A percentile compares a stretch with the other conserved stretches of the same genome.
Evolutionary conservation across 2,113 vertebrate species (phyloP).

Genomic region (Potamarius usumacintae): DNA sequence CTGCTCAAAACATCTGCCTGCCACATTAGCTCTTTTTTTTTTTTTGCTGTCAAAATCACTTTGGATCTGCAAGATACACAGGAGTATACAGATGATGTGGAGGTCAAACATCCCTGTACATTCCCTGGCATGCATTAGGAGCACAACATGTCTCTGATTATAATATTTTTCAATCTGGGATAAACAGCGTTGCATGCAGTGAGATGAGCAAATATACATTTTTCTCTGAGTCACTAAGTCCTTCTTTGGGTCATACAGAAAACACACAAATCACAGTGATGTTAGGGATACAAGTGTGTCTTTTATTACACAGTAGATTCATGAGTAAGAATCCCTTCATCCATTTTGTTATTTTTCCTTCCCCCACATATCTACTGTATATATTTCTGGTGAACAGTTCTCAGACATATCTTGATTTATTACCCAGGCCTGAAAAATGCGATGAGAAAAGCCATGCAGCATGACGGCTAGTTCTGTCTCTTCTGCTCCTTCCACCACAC

Average conservation of each 20-base stretch:
- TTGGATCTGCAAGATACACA: slow-evolving; percentile 1
- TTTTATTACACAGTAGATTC: slow-evolving; percentile 10
- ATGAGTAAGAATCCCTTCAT: background rate
- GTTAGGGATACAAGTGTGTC: background rate
- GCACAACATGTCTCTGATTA: background rate
- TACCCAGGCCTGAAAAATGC: slow-evolving; percentile 3
- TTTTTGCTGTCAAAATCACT: slow-evolving; percentile 20
- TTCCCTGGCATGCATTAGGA: slow-evolving; percentile 7
- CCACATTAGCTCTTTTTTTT: background rate
- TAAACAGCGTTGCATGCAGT: background rate
- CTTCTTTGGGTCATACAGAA: background rate
- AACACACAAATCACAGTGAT: background rate
- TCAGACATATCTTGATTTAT: slow-evolving; percentile 26
- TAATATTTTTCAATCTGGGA: background rate
- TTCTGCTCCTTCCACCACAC: background rate
- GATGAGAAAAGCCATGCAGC: slow-evolving; percentile 15
- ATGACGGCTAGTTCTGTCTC: background rate
- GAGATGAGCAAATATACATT: background rate
- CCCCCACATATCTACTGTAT: background rate
- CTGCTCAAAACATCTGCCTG: slow-evolving; percentile 27
- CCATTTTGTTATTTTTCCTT: background rate
- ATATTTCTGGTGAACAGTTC: background rate
- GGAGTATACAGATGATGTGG: background rate
- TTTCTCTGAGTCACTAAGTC: slow-evolving; percentile 5
- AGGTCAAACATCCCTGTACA: slow-evolving; percentile 18